phyloP scores from a whole-genome alignment of 2,113 vertebrate genomes.

The Charina bottae region DNA sequence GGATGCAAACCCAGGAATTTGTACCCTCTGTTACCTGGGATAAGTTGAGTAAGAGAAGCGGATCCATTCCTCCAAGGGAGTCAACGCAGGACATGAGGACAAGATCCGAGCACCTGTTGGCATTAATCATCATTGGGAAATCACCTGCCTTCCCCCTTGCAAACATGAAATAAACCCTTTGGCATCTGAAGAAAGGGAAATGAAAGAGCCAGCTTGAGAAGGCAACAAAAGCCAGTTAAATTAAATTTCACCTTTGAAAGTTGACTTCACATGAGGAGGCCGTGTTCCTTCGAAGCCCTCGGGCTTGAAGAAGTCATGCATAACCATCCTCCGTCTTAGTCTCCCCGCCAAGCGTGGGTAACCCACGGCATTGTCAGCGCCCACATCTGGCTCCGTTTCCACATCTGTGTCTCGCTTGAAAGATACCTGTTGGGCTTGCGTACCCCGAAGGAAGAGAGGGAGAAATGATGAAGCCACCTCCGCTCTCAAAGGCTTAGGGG shows the following conservation, averaged over 20 bases:
- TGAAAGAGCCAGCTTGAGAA: not conserved
- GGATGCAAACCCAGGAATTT: not conserved
- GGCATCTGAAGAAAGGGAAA: conserved; percentile 25
- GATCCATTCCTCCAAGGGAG: not conserved
- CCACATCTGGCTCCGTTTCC: not conserved
- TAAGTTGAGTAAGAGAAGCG: not conserved
- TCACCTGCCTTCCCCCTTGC: not conserved
- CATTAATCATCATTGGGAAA: not conserved
- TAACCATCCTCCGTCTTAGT: too few relatives aligned
- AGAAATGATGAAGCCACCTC: not conserved
- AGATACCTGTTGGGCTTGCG: not conserved
- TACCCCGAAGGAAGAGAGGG: not conserved
- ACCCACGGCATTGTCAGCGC: not conserved
- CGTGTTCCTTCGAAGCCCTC: not conserved
- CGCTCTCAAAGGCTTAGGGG: not conserved
- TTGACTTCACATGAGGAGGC: too few relatives aligned
- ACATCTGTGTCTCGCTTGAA: not conserved
- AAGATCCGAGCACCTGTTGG: not conserved
- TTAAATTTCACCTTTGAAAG: not conserved
- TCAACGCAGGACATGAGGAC: not conserved
- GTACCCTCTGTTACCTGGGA: not conserved
- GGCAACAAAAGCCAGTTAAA: not conserved
- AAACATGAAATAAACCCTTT: not conserved
- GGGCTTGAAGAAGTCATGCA: not conserved
- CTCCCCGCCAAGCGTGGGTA: not conserved